phyloP scores from a whole-genome alignment of 2,888 invertebrate genomes.

The Melangyna quadrimaculata region DNA sequence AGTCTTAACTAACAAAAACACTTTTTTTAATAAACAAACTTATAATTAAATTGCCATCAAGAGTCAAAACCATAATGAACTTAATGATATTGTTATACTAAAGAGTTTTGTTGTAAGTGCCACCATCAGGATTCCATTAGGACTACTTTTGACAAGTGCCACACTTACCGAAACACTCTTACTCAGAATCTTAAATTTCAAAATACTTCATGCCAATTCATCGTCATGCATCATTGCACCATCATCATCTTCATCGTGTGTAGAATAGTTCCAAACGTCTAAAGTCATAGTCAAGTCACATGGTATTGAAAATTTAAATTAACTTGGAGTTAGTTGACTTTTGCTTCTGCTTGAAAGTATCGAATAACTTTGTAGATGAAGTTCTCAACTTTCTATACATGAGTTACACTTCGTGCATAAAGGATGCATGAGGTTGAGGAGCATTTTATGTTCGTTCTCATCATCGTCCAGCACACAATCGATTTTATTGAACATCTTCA shows the following conservation, averaged over 20 bases:
- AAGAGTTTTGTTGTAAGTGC: neutral
- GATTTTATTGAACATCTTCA: neutral
- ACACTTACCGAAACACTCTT: no score
- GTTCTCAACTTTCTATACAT: neutral
- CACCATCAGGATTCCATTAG: constrained; percentile 6
- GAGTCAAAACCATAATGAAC: constrained; percentile 7
- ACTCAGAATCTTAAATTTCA: neutral
- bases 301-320: constrained; percentile 42
- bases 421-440: neutral
- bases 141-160: neutral
- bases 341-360: constrained; percentile 23
- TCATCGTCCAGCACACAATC: constrained; percentile 7
- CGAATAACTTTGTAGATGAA: neutral
- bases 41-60: constrained; percentile 50
- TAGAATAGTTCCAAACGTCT: no score
- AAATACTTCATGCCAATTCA: constrained; percentile 14
- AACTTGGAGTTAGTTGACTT: constrained; percentile 36
- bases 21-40: constrained; percentile 10
- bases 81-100: neutral
- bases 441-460: neutral
- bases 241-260: neutral
- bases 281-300: neutral
- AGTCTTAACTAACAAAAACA: neutral
- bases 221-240: constrained; percentile 8
- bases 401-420: neutral